These are phyloP conservation scores for Archocentrus centrarchus DNA, from an alignment of 2,113 vertebrate species.

Conservation along the genomic window DNA sequence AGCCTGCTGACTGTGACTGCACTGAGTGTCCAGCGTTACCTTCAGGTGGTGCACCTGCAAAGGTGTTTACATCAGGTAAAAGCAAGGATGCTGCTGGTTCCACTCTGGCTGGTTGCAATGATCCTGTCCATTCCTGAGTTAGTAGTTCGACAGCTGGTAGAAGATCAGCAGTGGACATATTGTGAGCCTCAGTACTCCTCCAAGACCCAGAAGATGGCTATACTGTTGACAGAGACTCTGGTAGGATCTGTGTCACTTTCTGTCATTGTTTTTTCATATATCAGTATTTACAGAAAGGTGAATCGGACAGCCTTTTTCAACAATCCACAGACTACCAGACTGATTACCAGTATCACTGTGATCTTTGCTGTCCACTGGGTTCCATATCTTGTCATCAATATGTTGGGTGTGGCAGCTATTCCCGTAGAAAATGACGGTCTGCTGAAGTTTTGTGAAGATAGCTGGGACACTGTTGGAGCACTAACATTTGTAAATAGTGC, in stretches of 20 bases:
- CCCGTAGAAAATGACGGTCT: background rate
- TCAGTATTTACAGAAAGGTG: slow-evolving; percentile 12
- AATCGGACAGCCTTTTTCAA: slow-evolving; percentile 31
- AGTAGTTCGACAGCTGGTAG: background rate
- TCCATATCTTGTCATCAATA: slow-evolving; percentile 6
- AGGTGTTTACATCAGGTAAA: background rate
- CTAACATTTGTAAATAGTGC: slow-evolving; percentile 32
- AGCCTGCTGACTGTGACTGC: slow-evolving; percentile 33
- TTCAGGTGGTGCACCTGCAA: slow-evolving; percentile 29
- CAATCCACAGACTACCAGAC: slow-evolving; percentile 13
- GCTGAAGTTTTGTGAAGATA: background rate
- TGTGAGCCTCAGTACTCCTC: background rate
- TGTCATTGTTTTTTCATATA: slow-evolving; percentile 30
- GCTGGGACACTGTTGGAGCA: background rate
- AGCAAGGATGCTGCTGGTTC: background rate
- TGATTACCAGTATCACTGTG: slow-evolving; percentile 18
- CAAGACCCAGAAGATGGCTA: background rate
- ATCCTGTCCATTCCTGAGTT: slow-evolving; percentile 16
- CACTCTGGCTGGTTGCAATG: slow-evolving; percentile 24
- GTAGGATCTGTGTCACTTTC: background rate
- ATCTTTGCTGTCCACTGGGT: slow-evolving; percentile 22
- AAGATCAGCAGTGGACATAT: fast-evolving
- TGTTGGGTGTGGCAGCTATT: slow-evolving; percentile 6
- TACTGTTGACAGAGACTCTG: background rate
- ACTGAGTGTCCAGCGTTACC: slow-evolving; percentile 41